These are phyloP conservation scores for Bubo bubo DNA, from an alignment of 2,113 vertebrate genomes.

Conservation along the genomic window DNA sequence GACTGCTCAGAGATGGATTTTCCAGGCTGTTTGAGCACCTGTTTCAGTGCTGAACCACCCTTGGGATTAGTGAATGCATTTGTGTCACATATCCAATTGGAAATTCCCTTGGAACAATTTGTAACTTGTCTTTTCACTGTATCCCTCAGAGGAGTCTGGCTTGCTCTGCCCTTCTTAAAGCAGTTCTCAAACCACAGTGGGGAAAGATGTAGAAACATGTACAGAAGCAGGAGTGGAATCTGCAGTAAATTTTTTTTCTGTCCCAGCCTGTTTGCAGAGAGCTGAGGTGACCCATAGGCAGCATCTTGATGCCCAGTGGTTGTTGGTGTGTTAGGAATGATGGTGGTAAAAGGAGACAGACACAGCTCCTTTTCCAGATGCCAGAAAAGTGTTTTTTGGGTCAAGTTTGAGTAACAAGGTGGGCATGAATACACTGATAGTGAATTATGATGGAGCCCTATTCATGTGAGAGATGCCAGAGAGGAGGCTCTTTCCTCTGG, in stretches of 20 bases:
- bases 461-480: background rate
- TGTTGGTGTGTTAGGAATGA: background rate
- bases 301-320: background rate
- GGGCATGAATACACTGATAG: background rate
- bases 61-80: accelerated
- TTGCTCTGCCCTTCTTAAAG: background rate
- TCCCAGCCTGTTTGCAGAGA: background rate
- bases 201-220: background rate
- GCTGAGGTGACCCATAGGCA: background rate
- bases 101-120: background rate
- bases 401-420: background rate
- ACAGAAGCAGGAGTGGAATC: background rate
- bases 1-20: background rate
- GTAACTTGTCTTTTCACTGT: background rate
- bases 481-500: background rate
- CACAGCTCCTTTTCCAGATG: background rate
- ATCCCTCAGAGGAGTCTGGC: background rate
- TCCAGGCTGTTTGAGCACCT: background rate
- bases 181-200: background rate
- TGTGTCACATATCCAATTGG: accelerated
- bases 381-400: background rate
- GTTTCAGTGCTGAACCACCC: background rate
- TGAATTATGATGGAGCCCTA: background rate
- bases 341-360: background rate
- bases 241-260: background rate